phyloP scores from a whole-genome alignment of 92 coral and sea anemone genomes.

The Isaurus tuberculatus region DNA sequence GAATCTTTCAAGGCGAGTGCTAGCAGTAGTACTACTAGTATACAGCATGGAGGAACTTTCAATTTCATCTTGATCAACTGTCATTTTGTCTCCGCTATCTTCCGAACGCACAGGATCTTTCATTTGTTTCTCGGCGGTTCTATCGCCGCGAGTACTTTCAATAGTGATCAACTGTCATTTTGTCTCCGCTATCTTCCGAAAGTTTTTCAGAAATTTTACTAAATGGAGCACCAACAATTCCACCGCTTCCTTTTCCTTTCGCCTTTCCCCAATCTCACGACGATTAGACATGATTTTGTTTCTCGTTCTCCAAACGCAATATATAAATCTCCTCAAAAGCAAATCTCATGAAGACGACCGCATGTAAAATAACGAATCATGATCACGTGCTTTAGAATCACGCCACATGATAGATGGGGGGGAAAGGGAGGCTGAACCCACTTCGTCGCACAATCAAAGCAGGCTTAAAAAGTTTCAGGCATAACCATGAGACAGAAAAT shows the following conservation, averaged over 20 bases:
- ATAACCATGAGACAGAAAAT: constrained; percentile 3
- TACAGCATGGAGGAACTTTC: constrained; percentile 21
- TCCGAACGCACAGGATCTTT: constrained; percentile 7
- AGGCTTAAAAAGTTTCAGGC: constrained; percentile 17
- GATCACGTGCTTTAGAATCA: constrained; percentile 32
- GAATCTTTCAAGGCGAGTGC: constrained; percentile 11
- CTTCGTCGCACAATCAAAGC: constrained; percentile 19
- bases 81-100: constrained; percentile 33
- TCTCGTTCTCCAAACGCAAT: constrained; percentile 22
- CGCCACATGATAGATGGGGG: constrained; percentile 6
- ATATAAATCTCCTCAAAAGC: constrained; percentile 16
- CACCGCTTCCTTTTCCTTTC: constrained; percentile 26
- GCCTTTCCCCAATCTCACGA: constrained; percentile 28
- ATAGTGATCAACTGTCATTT: constrained; percentile 5
- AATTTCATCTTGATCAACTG: constrained; percentile 29
- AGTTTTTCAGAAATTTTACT: constrained; percentile 27
- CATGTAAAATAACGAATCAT: background rate
- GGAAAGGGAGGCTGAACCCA: constrained; percentile 15
- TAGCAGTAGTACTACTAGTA: constrained; percentile 12
- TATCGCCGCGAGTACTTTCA: background rate
- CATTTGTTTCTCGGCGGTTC: constrained; percentile 31
- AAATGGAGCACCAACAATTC: constrained; percentile 9
- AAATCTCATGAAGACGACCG: constrained; percentile 19
- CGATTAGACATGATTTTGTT: constrained; percentile 17
- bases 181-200: constrained; percentile 22